Conservation (phyloP, 2,888 invertebrate species). For the Seira sanloemensis region DNA sequence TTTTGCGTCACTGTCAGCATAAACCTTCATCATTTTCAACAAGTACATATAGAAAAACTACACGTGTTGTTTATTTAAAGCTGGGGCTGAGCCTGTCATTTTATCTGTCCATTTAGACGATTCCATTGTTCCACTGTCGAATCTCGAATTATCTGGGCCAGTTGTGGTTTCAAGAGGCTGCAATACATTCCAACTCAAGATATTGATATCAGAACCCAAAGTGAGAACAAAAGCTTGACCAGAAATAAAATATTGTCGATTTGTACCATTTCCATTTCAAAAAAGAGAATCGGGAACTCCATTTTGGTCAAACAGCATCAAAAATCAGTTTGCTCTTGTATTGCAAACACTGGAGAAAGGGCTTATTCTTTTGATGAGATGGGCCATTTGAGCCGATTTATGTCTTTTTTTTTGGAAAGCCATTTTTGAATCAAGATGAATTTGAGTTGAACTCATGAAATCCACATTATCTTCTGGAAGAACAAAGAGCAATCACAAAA, state of each 20-base stretch:
- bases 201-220: not conserved
- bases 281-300: no score
- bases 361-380: not conserved
- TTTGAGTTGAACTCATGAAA: not conserved
- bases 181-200: not conserved
- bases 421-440: not conserved
- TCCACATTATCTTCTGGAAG: not conserved
- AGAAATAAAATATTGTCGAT: not conserved
- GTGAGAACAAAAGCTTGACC: conserved; percentile 11
- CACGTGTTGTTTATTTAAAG: conserved; percentile 17
- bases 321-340: conserved; percentile 9
- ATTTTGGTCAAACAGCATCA: not conserved
- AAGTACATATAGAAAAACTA: conserved; percentile 8
- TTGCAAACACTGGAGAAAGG: not conserved
- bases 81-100: not conserved
- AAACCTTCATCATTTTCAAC: not conserved
- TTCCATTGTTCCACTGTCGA: not conserved
- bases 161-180: conserved; percentile 7
- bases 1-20: not conserved
- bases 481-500: conserved; percentile 4
- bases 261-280: no score
- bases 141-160: not conserved
- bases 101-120: not conserved
- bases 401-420: not conserved
- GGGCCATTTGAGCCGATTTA: conserved; percentile 7